phyloP scores from a whole-genome alignment of 1,140 invertebrate genomes.

The Tenebrio molitor region DNA sequence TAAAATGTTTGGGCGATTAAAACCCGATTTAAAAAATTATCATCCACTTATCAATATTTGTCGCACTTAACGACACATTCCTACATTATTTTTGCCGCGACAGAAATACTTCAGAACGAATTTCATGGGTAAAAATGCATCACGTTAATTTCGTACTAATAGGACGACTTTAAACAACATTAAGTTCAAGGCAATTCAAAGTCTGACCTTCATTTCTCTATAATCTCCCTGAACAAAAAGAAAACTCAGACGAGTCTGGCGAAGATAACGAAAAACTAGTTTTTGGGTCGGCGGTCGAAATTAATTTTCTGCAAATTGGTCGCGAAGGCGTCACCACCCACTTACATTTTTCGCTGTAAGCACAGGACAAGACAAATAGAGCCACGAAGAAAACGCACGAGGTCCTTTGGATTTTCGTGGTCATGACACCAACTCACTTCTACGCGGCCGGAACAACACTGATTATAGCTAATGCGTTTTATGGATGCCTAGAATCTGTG shows the following conservation, averaged over 20 bases:
- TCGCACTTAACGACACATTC: background rate
- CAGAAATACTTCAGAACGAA: background rate
- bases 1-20: too few relatives aligned
- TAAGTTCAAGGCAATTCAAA: constrained; percentile 9
- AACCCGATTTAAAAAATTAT: constrained; percentile 8
- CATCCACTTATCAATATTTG: constrained; percentile 9
- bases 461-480: constrained; percentile 9
- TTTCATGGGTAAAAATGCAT: background rate
- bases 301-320: too few relatives aligned
- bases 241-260: constrained; percentile 2
- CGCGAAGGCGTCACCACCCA: background rate
- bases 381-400: background rate
- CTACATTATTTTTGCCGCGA: background rate
- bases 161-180: background rate
- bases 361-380: constrained; percentile 20
- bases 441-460: constrained; percentile 42
- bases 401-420: background rate
- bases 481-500: background rate
- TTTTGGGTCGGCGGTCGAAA: too few relatives aligned
- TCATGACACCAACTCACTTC: constrained; percentile 45
- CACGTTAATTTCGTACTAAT: background rate
- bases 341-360: constrained; percentile 50
- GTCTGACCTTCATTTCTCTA: constrained; percentile 16
- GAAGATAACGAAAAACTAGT: too few relatives aligned
- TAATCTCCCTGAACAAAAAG: constrained; percentile 11